phyloP scores from a whole-genome alignment of 1,140 invertebrate genomes.

The Heliothis virescens region DNA sequence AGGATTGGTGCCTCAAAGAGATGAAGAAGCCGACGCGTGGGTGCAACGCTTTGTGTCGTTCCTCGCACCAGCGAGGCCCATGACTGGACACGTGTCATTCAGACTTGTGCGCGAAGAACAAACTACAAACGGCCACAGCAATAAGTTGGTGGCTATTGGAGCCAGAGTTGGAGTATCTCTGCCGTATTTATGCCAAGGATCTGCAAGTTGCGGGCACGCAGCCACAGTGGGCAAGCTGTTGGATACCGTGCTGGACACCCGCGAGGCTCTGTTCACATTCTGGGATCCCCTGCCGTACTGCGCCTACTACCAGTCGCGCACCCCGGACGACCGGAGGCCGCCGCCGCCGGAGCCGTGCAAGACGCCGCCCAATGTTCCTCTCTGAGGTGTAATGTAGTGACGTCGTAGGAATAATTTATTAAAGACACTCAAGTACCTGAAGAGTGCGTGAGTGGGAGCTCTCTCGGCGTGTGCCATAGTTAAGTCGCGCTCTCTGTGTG shows the following conservation, averaged over 20 bases:
- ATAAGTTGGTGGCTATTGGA: conserved; percentile 87
- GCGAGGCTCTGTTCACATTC: conserved; percentile 92
- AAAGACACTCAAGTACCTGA: conserved; percentile 83
- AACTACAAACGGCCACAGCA: conserved; percentile 73
- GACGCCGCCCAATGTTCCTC: conserved; percentile 80
- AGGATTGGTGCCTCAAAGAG: conserved; percentile 89
- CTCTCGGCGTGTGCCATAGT: conserved; percentile 58
- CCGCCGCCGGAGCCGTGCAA: conserved; percentile 78
- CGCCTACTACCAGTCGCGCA: conserved; percentile 92
- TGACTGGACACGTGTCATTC: conserved; percentile 92
- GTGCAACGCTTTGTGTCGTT: conserved; percentile 90
- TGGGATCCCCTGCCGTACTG: conserved; percentile 94
- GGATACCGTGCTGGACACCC: conserved; percentile 90
- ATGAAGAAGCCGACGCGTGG: conserved; percentile 90
- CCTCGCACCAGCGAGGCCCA: conserved; percentile 87
- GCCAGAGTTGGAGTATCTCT: conserved; percentile 91
- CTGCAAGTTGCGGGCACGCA: conserved; percentile 86
- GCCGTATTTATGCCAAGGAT: conserved; percentile 92
- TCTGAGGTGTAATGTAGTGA: conserved; percentile 74
- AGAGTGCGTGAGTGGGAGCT: conserved; percentile 73
- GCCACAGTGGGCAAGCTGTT: conserved; percentile 87
- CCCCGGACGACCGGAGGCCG: conserved; percentile 86
- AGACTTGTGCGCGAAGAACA: conserved; percentile 87
- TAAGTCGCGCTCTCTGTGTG: conserved; percentile 66
- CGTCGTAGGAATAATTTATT: conserved; percentile 78